Evolutionary conservation across 2,888 invertebrate genomes (phyloP).

Genomic region (Archaeoteleia sp.): DNA sequence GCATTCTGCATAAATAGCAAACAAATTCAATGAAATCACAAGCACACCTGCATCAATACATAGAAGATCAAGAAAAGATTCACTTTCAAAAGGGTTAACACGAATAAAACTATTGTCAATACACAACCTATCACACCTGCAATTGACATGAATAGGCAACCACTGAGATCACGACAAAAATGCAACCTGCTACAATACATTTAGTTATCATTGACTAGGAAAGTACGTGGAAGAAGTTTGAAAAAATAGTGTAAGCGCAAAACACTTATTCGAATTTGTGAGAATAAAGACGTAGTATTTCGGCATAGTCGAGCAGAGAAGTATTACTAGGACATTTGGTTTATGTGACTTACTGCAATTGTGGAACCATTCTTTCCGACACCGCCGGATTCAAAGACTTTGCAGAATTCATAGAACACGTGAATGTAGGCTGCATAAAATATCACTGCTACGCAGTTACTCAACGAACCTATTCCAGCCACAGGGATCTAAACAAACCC

Average conservation of each 20-base stretch:
- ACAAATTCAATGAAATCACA: too few species aligned
- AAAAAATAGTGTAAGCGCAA: conserved; percentile 14
- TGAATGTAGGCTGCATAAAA: conserved; percentile 80
- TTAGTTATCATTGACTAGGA: neutral
- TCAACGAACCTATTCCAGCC: conserved; percentile 65
- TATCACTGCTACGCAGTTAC: conserved; percentile 74
- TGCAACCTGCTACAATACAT: too few species aligned
- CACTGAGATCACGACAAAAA: too few species aligned
- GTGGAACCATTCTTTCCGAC: conserved; percentile 97
- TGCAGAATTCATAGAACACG: conserved; percentile 82
- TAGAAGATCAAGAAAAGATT: too few species aligned
- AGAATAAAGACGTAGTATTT: conserved; percentile 10
- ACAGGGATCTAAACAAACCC: conserved; percentile 71
- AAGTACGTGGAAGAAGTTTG: conserved; percentile 8
- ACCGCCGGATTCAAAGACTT: conserved; percentile 87
- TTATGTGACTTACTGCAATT: conserved; percentile 87
- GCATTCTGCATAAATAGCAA: too few species aligned
- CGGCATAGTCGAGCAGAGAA: conserved; percentile 15
- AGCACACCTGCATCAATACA: too few species aligned
- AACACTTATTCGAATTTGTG: neutral
- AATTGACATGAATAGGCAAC: too few species aligned
- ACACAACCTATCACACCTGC: too few species aligned
- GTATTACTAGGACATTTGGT: conserved; percentile 22
- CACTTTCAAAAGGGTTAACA: too few species aligned
- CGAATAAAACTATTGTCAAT: too few species aligned